Evolutionary conservation across 2,113 vertebrate species (phyloP).

Genomic region (Rhegmatorhina hoffmannsi): DNA sequence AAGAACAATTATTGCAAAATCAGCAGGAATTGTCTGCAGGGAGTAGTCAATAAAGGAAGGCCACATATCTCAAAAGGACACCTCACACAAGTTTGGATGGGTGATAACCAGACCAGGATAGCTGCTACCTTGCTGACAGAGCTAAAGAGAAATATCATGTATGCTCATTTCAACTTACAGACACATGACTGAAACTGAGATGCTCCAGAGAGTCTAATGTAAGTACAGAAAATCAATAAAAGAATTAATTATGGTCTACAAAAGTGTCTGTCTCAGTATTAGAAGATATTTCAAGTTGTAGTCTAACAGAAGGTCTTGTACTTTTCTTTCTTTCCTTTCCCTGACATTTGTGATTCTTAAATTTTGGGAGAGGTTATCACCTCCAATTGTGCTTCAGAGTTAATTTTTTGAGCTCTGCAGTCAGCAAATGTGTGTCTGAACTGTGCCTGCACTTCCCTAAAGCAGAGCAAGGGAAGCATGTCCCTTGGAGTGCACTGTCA

Average conservation of each 20-base stretch:
- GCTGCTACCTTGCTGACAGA: not conserved
- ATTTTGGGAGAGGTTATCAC: not conserved
- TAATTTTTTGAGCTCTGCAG: not conserved
- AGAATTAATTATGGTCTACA: not conserved
- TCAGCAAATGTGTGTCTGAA: rapidly evolving
- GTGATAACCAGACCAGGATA: not conserved
- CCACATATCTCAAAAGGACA: not conserved
- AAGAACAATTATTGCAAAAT: not conserved
- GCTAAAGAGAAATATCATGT: not conserved
- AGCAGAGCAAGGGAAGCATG: not conserved
- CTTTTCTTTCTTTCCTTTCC: not conserved
- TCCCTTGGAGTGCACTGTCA: rapidly evolving
- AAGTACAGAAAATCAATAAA: not conserved
- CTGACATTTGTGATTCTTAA: not conserved
- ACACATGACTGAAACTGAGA: not conserved
- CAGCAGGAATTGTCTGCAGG: not conserved
- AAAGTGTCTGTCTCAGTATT: not conserved
- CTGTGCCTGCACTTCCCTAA: not conserved
- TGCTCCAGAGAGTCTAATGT: not conserved
- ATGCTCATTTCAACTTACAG: not conserved
- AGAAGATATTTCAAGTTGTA: not conserved
- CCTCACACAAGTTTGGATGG: not conserved
- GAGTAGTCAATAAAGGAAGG: not conserved
- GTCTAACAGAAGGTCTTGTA: not conserved
- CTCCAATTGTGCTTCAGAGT: not conserved